phyloP scores from a whole-genome alignment of 2,797 vertebrate species.

The Holocentrus rufus region DNA sequence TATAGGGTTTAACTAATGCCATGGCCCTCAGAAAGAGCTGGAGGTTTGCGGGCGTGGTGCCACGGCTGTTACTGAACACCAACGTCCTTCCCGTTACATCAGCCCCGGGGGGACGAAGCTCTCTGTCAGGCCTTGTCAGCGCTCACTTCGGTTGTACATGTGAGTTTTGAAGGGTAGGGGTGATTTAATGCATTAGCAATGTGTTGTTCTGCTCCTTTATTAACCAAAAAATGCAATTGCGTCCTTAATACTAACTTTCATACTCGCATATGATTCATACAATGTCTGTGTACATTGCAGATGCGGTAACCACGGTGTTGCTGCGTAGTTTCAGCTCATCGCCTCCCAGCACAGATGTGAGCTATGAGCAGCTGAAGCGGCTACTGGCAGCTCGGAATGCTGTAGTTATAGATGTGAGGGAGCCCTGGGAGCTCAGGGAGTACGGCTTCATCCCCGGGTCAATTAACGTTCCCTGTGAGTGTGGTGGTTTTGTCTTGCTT shows the following conservation, averaged over 20 bases:
- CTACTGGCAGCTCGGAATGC: conserved; percentile 76
- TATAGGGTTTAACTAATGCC: not conserved
- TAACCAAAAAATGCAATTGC: not conserved
- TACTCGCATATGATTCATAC: not conserved
- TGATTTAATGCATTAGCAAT: not conserved
- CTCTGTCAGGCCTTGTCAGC: conserved; percentile 31
- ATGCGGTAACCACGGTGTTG: conserved; percentile 10
- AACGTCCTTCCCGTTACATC: conserved; percentile 22
- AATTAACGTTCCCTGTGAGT: conserved; percentile 90
- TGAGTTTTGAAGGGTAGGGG: conserved; percentile 59
- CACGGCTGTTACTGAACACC: conserved; percentile 59
- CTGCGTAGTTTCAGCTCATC: conserved; percentile 69
- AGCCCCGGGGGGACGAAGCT: conserved; percentile 45
- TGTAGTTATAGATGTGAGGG: conserved; percentile 90
- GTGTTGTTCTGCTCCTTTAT: not conserved
- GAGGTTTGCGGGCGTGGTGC: conserved; percentile 48
- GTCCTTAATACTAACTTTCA: too few relatives aligned
- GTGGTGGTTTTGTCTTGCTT: not conserved
- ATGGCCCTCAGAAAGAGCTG: conserved; percentile 78
- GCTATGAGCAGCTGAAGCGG: conserved; percentile 87
- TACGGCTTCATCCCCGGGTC: conserved; percentile 88
- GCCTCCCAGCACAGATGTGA: conserved; percentile 69
- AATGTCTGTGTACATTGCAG: conserved; percentile 43
- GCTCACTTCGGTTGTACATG: conserved; percentile 46
- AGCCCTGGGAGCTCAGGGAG: conserved; percentile 90